Evolutionary conservation across 2,113 vertebrate species (phyloP), one percentile per base, ranked within the genome.

Genomic region (Lepus europaeus): DNA sequence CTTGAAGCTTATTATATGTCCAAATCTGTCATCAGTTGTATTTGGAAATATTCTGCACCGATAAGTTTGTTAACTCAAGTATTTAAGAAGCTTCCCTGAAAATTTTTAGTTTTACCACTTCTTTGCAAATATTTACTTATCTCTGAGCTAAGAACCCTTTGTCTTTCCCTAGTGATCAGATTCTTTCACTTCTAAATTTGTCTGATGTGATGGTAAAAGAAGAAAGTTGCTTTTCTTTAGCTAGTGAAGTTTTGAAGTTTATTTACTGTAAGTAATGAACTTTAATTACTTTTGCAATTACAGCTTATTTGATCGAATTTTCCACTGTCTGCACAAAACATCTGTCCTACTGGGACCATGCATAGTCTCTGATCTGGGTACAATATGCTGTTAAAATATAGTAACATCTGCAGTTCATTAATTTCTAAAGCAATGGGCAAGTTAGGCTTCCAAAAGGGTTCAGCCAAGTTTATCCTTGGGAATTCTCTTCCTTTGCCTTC

Each of bases 241-340:
- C 85, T 94, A 59, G 0, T 61, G 72, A 97, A 96, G 82, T 97
- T 97, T 77, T 76, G 9, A 3, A 87, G 76, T 95, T n/a, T 97
- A 93, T 97, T 98, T 98, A 95, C 96, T 97, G 95, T 97, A 95
- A 96, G 87, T 97, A 98, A 98, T 97, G 94, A 98, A 93, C 95
- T 97, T 98, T 97, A 98, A 98, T 98, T 98, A 98, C 95, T 96
- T 97, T 66, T 97, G 87, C 95, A 98, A 97, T 98, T 98, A 97
- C 53, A 97, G 89, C 64, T 87, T 97, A 93, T 98, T 97, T 97
- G 97, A 97, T 96, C 90, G 93, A 97, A 95, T 97, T 98, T 98
- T 98, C 97, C 97, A 97, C 93, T 96, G 97, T 59, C 97, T 97
- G 92, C 87, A 97, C 91, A 93, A 92, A 97, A 95, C 95, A 97